These are phyloP conservation scores for Dicentrarchus labrax DNA, from an alignment of 2,113 vertebrate species.

Conservation along the genomic window DNA sequence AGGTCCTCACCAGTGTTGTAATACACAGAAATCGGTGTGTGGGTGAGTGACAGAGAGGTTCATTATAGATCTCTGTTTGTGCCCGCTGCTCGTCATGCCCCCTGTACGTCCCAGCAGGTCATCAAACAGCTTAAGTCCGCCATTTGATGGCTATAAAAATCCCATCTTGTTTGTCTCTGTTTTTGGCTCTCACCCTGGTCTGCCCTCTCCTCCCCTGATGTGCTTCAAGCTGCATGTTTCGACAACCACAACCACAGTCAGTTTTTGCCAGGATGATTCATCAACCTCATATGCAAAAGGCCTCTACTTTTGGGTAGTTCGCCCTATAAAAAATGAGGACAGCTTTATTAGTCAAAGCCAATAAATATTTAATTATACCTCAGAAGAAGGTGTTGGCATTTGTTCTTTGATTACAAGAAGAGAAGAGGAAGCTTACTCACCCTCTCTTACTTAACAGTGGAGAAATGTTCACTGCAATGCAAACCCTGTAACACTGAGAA, in stretches of 20 bases:
- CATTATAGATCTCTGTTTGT: conserved; percentile 47
- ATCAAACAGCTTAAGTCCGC: conserved; percentile 65
- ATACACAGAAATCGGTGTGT: conserved; percentile 4
- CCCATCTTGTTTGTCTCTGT: conserved; percentile 37
- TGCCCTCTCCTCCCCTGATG: conserved; percentile 42
- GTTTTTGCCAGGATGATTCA: conserved; percentile 55
- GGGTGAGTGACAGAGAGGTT: conserved; percentile 44
- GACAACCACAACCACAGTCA: conserved; percentile 23
- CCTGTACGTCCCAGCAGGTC: conserved; percentile 44
- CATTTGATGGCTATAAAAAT: conserved; percentile 49
- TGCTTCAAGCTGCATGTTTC: conserved; percentile 48
- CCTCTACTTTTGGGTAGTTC: conserved; percentile 29
- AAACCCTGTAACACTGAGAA: not conserved
- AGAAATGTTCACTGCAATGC: conserved; percentile 16
- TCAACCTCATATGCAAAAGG: not conserved
- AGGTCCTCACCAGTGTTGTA: conserved; percentile 2
- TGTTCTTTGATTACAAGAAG: conserved; percentile 11
- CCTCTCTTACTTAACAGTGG: not conserved
- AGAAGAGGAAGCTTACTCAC: conserved; percentile 6
- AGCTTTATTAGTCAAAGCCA: conserved; percentile 34
- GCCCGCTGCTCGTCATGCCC: conserved; percentile 23
- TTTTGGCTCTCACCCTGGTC: conserved; percentile 22
- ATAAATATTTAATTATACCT: conserved; percentile 15
- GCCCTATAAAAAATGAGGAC: conserved; percentile 19
- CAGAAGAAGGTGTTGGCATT: conserved; percentile 4